A percentile compares a stretch with the other conserved stretches of the same genome.
Conservation (phyloP, 2,888 invertebrate species). For the Oligia fasciuncula region DNA sequence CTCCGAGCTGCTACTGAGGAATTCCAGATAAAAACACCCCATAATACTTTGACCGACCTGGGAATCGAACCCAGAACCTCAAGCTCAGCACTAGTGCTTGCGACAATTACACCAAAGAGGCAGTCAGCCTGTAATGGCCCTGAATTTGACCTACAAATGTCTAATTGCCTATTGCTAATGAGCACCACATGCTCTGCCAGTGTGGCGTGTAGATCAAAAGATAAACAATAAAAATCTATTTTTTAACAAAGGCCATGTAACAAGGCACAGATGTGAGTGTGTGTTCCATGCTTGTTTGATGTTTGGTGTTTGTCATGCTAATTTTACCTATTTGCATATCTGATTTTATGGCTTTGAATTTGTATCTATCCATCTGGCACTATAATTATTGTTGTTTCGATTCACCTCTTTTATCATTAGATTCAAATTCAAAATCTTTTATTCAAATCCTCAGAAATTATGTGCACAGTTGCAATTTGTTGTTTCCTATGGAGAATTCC, state of each 20-base stretch:
- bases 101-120: background rate
- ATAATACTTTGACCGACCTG: no score
- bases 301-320: constrained; percentile 25
- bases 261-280: constrained; percentile 5
- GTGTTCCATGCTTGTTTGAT: constrained; percentile 3
- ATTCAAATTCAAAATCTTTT: background rate
- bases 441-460: no score
- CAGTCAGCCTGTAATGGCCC: background rate
- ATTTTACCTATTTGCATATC: constrained; percentile 25
- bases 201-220: constrained; percentile 23
- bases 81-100: no score
- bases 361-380: background rate
- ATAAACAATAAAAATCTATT: constrained; percentile 21
- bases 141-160: background rate
- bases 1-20: background rate
- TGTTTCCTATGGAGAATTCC: background rate
- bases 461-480: no score
- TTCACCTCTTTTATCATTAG: background rate
- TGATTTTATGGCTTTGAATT: constrained; percentile 16
- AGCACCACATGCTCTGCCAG: constrained; percentile 2
- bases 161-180: background rate
- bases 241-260: constrained; percentile 22
- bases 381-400: background rate
- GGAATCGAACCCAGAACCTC: no score
- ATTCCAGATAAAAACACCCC: background rate